Percentiles rank a stretch among this genome's conserved stretches.
Conservation (phyloP, 53 echinoderm and acorn worm species). For the Stichopus horrens region DNA sequence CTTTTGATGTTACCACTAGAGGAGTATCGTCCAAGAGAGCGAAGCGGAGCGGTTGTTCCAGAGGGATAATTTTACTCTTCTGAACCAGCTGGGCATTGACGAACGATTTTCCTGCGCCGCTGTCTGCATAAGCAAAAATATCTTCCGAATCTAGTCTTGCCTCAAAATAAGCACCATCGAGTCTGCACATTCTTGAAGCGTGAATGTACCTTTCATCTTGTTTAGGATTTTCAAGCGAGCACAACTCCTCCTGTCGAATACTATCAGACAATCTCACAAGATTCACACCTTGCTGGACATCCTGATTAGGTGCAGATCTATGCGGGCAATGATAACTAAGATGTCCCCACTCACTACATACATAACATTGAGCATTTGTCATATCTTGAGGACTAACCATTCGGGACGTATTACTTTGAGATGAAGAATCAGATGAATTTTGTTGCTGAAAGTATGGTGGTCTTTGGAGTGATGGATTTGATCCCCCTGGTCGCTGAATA, state of each 20-base stretch:
- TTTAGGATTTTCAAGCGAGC: background rate
- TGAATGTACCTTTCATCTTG: background rate
- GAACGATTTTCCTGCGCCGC: background rate
- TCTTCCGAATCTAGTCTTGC: background rate
- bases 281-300: conserved; percentile 4
- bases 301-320: background rate
- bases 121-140: conserved; percentile 16
- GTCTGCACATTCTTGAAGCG: background rate
- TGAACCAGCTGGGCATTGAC: background rate
- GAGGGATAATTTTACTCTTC: background rate
- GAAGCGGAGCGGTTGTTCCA: background rate
- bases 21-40: conserved; percentile 14
- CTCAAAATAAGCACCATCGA: conserved; percentile 29
- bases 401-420: background rate
- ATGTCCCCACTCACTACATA: conserved; percentile 13
- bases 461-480: too few species aligned
- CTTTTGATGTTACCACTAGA: background rate
- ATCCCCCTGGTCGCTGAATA: too few species aligned
- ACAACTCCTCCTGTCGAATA: background rate
- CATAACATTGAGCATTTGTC: background rate
- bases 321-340: conserved; percentile 21
- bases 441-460: background rate
- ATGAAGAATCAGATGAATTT: background rate
- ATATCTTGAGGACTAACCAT: background rate
- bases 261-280: background rate